phyloP scores from a whole-genome alignment of 2,888 invertebrate genomes.

The Eremobia ochroleuca region DNA sequence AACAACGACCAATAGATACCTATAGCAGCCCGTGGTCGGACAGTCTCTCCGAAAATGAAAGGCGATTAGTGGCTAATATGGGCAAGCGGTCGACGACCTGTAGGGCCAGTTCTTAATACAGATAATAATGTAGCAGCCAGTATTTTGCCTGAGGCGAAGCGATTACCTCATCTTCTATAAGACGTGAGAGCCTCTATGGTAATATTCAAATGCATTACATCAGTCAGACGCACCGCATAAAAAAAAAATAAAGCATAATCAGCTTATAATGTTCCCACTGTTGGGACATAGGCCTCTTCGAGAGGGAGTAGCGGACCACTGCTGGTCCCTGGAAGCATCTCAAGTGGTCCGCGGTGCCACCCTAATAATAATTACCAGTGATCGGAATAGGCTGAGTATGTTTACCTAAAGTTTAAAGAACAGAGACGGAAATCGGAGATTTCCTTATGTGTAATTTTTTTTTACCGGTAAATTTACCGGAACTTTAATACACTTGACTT shows the following conservation, averaged over 20 bases:
- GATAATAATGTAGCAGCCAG: background rate
- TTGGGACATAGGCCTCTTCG: no score
- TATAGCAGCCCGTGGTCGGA: background rate
- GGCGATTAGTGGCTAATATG: constrained; percentile 16
- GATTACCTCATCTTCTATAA: constrained; percentile 21
- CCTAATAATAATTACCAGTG: no score
- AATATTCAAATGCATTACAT: constrained; percentile 8
- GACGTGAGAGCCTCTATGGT: constrained; percentile 1
- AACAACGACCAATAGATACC: background rate
- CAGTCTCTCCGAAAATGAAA: constrained; percentile 33
- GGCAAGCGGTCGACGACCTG: constrained; percentile 16
- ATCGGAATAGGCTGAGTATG: no score
- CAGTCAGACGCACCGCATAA: background rate
- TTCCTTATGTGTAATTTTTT: no score
- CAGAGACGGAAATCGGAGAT: no score
- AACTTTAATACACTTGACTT: no score
- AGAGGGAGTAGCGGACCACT: no score
- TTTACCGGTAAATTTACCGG: no score
- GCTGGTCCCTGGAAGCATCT: no score
- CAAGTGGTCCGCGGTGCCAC: no score
- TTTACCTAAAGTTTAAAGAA: no score
- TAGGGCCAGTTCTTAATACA: constrained; percentile 25
- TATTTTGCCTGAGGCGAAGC: constrained; percentile 18
- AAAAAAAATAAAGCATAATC: background rate
- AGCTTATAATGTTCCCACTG: no score